Evolutionary conservation across 2,797 vertebrate species (phyloP).

Genomic region (Limosa lapponica): DNA sequence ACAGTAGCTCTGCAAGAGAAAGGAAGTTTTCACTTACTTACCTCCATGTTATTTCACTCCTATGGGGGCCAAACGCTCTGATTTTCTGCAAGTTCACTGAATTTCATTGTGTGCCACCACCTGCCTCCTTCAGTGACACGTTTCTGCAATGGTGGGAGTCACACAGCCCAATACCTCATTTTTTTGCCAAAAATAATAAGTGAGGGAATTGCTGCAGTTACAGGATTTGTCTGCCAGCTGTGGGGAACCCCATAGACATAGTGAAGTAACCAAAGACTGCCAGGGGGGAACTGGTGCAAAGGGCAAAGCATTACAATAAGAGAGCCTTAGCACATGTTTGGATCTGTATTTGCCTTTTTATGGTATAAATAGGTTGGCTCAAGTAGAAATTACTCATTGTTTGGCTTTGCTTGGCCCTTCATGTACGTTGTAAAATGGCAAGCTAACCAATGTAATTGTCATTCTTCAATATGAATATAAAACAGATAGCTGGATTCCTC

Average conservation of each 20-base stretch:
- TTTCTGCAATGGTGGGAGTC: not conserved
- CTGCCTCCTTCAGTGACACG: not conserved
- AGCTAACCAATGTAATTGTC: not conserved
- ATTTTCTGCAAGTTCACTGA: not conserved
- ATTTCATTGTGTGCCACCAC: not conserved
- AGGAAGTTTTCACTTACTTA: not conserved
- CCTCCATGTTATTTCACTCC: not conserved
- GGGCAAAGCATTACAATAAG: not conserved
- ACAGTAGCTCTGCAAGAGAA: not conserved
- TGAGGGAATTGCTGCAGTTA: not conserved
- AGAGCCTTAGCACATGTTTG: not conserved
- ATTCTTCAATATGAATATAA: not conserved
- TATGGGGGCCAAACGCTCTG: not conserved
- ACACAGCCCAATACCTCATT: not conserved
- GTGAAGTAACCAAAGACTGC: not conserved
- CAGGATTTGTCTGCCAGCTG: not conserved
- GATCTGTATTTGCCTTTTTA: not conserved
- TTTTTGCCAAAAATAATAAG: not conserved
- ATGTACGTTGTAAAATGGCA: fast-evolving
- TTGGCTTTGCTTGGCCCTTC: not conserved
- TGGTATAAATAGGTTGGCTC: not conserved
- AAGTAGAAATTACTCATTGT: not conserved
- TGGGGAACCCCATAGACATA: not conserved
- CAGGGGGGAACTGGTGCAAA: not conserved
- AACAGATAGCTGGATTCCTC: not conserved